Base-by-base conservation (phyloP, 2,888 invertebrate genomes). In the Papilio protenor region DNA sequence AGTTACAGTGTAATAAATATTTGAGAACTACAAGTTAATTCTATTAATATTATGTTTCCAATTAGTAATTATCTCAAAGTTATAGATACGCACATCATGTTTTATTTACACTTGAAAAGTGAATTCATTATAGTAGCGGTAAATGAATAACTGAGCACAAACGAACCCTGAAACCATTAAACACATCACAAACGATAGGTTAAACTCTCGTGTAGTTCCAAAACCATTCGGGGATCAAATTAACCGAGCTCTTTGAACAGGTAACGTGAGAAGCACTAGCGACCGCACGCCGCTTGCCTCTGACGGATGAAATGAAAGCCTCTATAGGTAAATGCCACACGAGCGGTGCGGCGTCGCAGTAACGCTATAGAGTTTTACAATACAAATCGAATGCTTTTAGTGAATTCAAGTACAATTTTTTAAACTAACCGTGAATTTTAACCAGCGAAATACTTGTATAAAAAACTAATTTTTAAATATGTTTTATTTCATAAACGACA, bases 211-310 rank as follows among this genome's bases (percentile, higher is more conserved):
- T 78, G 71, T 71, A 75, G 75, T 78, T 73, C 18, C 47, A 55
- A 77, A 75, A 75, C 52, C 74, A 71, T 78, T 75, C 64, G 61
- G 61, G 75, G 23, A 78, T 78, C 75, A 78, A 78, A 78, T 75
- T 78, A 75, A 75, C 75, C 52, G 75, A 75, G 77, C 77, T 78
- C 77, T 78, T 78, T 78, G 77, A 74, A 70, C 71, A 71, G 61
- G 77, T 78, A 78, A 78, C 75, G 61, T 18, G 77, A 78, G 77
- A 75, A 70, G 64, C 75, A 77, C 73, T 66, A 77, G 64, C 69
- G 75, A 78, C 77, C 77, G 61, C 77, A 78, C 70, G 70, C 77
- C 77, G 74, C 61, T 78, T 78, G 77, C 71, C 61, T 52, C 71
- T 77, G 77, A 74, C 74, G 74, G 77, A 71, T 77, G 70, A 75